Evolutionary conservation across 1,140 invertebrate genomes (phyloP).

Genomic region (Drosophila parvula): DNA sequence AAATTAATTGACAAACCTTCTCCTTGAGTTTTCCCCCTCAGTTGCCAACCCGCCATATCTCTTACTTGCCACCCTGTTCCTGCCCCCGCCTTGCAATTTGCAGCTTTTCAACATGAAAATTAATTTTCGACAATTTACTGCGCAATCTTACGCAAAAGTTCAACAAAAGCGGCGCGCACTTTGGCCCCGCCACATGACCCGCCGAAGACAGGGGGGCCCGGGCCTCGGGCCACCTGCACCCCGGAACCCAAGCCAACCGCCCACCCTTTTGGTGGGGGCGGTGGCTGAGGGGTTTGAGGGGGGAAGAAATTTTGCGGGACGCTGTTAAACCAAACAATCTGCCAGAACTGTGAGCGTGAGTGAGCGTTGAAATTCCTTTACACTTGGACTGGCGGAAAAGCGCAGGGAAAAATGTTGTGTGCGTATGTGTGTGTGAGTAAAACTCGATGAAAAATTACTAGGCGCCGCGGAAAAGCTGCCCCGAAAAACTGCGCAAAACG

Average conservation of each 20-base stretch:
- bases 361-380: slow-evolving; percentile 80
- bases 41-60: slow-evolving; percentile 26
- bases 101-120: slow-evolving; percentile 82
- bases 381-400: slow-evolving; percentile 62
- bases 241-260: neutral
- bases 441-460: slow-evolving; percentile 78
- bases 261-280: neutral
- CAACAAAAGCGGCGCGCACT: slow-evolving; percentile 73
- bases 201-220: slow-evolving; percentile 2
- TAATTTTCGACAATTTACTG: slow-evolving; percentile 83
- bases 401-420: slow-evolving; percentile 6
- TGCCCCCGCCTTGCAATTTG: slow-evolving; percentile 57
- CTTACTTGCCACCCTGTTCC: slow-evolving; percentile 3
- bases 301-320: slow-evolving; percentile 21
- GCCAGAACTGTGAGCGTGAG: slow-evolving; percentile 58
- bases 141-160: slow-evolving; percentile 83
- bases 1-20: slow-evolving; percentile 80
- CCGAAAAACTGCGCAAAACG: slow-evolving; percentile 10
- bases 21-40: slow-evolving; percentile 51
- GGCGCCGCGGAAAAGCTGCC: slow-evolving; percentile 21
- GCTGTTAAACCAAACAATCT: slow-evolving; percentile 77
- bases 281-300: neutral
- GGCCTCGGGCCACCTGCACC: slow-evolving; percentile 25
- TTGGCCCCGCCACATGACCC: slow-evolving; percentile 34
- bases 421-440: slow-evolving; percentile 44